phyloP scores from a whole-genome alignment of 2,113 vertebrate genomes.

The Leptobrachium leishanense region DNA sequence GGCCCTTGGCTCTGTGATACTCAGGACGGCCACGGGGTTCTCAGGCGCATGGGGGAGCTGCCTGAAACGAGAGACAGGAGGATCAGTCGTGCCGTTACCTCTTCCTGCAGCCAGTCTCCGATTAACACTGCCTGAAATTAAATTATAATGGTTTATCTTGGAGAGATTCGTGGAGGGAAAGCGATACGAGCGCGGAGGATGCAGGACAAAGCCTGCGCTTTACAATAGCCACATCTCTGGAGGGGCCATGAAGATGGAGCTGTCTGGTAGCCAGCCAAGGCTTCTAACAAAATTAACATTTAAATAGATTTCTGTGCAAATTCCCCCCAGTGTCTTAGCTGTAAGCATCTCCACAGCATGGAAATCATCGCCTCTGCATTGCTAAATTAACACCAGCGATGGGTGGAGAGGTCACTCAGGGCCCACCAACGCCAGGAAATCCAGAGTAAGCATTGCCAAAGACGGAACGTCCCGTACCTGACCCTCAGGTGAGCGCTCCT shows the following conservation, averaged over 20 bases:
- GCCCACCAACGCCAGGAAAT: too few relatives aligned
- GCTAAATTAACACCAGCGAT: neutral
- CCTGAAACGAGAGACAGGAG: slow-evolving; percentile 63
- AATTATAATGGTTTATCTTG: neutral
- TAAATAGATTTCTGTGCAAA: slow-evolving; percentile 1
- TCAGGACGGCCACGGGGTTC: slow-evolving; percentile 78
- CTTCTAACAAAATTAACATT: neutral
- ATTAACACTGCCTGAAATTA: neutral
- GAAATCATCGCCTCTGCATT: neutral
- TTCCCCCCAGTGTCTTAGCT: neutral
- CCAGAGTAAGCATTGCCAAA: neutral
- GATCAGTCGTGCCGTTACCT: neutral
- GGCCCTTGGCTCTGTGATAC: slow-evolving; percentile 79
- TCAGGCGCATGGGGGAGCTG: slow-evolving; percentile 90
- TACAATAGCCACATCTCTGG: neutral
- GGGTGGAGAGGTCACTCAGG: too few relatives aligned
- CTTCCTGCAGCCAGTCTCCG: neutral
- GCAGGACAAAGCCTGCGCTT: neutral
- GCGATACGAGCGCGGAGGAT: neutral
- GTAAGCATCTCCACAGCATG: neutral
- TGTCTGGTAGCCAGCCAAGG: neutral
- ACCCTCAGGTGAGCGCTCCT: slow-evolving; percentile 88
- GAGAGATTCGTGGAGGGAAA: neutral
- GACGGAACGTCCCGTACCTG: slow-evolving; percentile 69
- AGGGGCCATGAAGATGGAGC: neutral